Base-by-base conservation (phyloP, 2,888 invertebrate species). In the Zootermopsis nevadensis region DNA sequence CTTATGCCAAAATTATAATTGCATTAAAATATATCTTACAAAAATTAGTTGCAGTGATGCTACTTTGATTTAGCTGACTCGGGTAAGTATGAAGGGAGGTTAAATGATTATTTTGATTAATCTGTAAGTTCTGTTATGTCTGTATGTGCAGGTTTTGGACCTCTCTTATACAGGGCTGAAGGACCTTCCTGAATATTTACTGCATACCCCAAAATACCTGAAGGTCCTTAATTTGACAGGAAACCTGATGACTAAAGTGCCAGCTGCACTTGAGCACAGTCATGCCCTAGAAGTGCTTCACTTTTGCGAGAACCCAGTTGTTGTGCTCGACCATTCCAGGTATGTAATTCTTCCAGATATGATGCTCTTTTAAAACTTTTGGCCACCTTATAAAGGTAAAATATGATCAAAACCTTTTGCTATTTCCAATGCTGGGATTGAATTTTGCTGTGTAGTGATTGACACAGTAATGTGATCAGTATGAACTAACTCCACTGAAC, bases 281-380 rank as follows among this genome's bases (percentile, higher is more conserved):
- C 91, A 91, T 82, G 91, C 91, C 85, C 88, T 96, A 80, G 89
- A 93, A 82, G 91, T 89, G 79, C 89, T 96, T 19, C 92, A 92
- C 82, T 88, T 96, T 33, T 94, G 95, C 87, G 93, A 93, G 85
- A 96, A 96, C 88, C 94, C 93, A 0, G 93, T 96, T 80, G 88
- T 88, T 3, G 89, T 91, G 67, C 33, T 48, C 19, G 79, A 55
- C 30, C n/a, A 1, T 27, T 27, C n/a, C 15, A 74, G 74, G 33
- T 38, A 38, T 74, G 33, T 38, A 74, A 38, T n/a, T 3, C 19
- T 15, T 30, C 69, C 69, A 69, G 1, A 15, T 74, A 24, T 74
- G 33, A 24, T 19, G 19, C n/a, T 3, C 1, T 69, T 12, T 33
- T 69, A 1, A 7, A 33, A 12, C 19, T 48, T 19, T 48, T 19